Evolutionary conservation across 2,888 invertebrate species (phyloP).

Genomic region (Drosophila leonis): DNA sequence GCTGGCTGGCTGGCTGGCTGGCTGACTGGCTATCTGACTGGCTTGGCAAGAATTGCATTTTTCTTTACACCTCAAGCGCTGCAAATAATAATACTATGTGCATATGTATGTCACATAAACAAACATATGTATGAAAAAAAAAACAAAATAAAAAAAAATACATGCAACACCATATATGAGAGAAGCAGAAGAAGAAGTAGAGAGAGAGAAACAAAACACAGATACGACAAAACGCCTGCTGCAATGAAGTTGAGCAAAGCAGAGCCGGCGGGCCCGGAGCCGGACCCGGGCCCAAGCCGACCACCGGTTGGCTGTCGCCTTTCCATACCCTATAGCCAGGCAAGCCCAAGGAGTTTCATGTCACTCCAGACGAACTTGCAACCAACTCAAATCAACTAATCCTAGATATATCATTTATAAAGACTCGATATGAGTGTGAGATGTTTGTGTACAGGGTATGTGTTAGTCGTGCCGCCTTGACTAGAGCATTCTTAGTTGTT

Average conservation of each 20-base stretch:
- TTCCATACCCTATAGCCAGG: slow-evolving; percentile 15
- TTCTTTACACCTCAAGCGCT: slow-evolving; percentile 29
- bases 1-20: slow-evolving; percentile 15
- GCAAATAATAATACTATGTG: slow-evolving; percentile 32
- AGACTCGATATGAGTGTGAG: not conserved
- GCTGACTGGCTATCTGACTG: slow-evolving; percentile 33
- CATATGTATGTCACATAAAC: slow-evolving; percentile 26
- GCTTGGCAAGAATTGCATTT: slow-evolving; percentile 71
- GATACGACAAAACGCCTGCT: slow-evolving; percentile 27
- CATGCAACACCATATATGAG: slow-evolving; percentile 16
- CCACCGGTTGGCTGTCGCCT: slow-evolving; percentile 25
- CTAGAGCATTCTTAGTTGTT: slow-evolving; percentile 48
- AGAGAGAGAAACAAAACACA: not conserved
- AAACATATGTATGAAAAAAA: not conserved
- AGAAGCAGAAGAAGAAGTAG: not conserved
- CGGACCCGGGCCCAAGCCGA: slow-evolving; percentile 21
- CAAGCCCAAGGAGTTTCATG: not conserved
- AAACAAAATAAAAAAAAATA: not conserved
- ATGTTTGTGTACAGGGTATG: slow-evolving; percentile 27
- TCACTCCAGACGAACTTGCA: not conserved
- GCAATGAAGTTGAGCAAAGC: slow-evolving; percentile 14
- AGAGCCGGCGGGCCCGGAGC: slow-evolving; percentile 18
- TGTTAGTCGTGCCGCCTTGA: slow-evolving; percentile 14
- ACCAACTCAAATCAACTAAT: not conserved
- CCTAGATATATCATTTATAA: not conserved